Evolutionary conservation across 2,888 invertebrate species (phyloP), one percentile per base, ranked within the genome.

Genomic region (Exocentrus adspersus): DNA sequence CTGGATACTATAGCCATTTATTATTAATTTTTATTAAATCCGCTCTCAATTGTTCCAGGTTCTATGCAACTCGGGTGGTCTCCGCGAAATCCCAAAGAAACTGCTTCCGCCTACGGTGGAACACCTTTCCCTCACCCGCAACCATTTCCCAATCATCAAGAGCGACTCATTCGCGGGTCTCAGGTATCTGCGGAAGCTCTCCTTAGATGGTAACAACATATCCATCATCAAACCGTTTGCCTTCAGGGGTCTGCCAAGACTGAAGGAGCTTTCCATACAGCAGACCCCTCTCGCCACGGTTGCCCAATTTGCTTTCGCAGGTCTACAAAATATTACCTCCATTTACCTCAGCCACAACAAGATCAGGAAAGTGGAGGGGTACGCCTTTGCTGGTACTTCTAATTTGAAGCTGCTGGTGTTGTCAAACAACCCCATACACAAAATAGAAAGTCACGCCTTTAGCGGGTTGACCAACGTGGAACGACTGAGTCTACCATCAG

Each of bases 171-270:
- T 94, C 81, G 87, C 89, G 28, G 92, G 92, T n/a, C 85, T 95
- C 64, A 87, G 90, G n/a, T 87, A 90, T 65, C 85, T 96, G 65
- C 89, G 91, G 70, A 93, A 94, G 75, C 88, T 97, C 50, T 91
- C 90, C 10, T 86, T 97, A 74, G 94, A 95, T 81, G 91, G 92
- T 72, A 97, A 97, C 85, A 92, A 94, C 81, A 92, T 97, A 71
- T 88, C 91, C 53, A 86, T 88, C 67, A 92, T 96, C 73, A 89
- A 92, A 75, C 92, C 92, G 53, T 93, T 94, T 81, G 93, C 95
- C 56, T 95, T 97, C 82, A 89, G 92, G 21, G 94, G 94, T 7
- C 83, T 96, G 57, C 89, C 90, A 2, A 87, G 91, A 10, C 87
- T 97, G 5, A 87, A 87, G 76, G 93, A 90, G 77, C 87, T 94